Evolutionary conservation across 2,888 invertebrate species (phyloP).

Genomic region (Apodemia hepburni): DNA sequence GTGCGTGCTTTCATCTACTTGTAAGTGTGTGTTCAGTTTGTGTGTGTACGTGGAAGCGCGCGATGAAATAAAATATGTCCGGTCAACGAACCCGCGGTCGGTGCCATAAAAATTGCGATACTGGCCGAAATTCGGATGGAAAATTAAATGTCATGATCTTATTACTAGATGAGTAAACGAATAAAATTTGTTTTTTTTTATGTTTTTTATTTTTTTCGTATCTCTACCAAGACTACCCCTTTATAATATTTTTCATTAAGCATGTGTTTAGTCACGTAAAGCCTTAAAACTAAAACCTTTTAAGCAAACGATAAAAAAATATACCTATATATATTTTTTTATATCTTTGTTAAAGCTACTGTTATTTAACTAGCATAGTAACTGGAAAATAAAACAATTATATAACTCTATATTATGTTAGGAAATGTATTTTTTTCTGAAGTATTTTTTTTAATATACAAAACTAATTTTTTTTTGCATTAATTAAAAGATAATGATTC

Average conservation of each 20-base stretch:
- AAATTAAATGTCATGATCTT: constrained; percentile 41
- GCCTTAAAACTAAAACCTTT: no score
- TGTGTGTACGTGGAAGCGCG: constrained; percentile 78
- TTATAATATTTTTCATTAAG: no score
- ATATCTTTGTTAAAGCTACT: no score
- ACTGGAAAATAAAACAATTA: no score
- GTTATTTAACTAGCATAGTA: no score
- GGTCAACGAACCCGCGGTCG: constrained; percentile 76
- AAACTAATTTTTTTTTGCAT: not conserved
- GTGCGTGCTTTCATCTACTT: constrained; percentile 51
- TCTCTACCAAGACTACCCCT: no score
- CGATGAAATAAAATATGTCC: constrained; percentile 81
- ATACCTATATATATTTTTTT: no score
- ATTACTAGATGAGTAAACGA: constrained; percentile 15
- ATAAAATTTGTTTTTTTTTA: constrained; percentile 2
- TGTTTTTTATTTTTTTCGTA: no score
- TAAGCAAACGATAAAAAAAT: no score
- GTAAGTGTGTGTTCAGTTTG: constrained; percentile 59
- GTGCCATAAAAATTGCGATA: constrained; percentile 79
- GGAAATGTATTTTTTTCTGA: not conserved
- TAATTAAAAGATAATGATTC: not conserved
- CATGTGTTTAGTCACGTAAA: no score
- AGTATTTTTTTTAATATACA: not conserved
- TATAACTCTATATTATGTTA: not conserved
- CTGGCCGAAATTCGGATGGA: constrained; percentile 71